phyloP scores from a whole-genome alignment of 2,888 invertebrate species.

The Andrena marginata region DNA sequence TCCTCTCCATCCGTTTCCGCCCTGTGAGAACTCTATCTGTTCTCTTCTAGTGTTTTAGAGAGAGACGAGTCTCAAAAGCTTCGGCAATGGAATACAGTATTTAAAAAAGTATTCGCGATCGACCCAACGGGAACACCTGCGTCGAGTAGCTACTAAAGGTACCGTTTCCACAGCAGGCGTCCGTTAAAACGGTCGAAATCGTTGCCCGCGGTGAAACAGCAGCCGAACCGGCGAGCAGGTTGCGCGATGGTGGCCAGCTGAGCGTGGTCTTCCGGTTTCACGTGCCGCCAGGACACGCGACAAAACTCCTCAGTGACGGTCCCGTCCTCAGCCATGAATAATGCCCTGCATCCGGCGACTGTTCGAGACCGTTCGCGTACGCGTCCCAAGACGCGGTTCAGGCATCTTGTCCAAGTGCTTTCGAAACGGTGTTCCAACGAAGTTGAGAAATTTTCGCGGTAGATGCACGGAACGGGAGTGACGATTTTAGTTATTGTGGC shows the following conservation, averaged over 20 bases:
- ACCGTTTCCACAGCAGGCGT: slow-evolving; percentile 35
- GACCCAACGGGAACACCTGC: neutral
- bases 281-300: slow-evolving; percentile 80
- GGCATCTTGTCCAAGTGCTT: slow-evolving; percentile 5
- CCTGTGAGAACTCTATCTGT: too few relatives aligned
- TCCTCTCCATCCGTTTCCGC: too few relatives aligned
- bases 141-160: slow-evolving; percentile 19
- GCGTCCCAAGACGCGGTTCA: slow-evolving; percentile 39
- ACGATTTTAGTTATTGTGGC: too few relatives aligned
- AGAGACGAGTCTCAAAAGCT: neutral
- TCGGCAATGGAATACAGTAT: neutral
- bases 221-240: slow-evolving; percentile 62
- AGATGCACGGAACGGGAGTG: neutral
- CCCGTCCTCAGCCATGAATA: slow-evolving; percentile 77
- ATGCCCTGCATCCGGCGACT: slow-evolving; percentile 66
- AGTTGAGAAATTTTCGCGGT: slow-evolving; percentile 13
- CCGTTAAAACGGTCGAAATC: slow-evolving; percentile 43
- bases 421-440: slow-evolving; percentile 23
- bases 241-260: slow-evolving; percentile 76
- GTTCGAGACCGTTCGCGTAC: slow-evolving; percentile 37
- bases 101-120: too few relatives aligned
- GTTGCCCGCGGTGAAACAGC: slow-evolving; percentile 21
- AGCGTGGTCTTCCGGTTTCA: slow-evolving; percentile 82
- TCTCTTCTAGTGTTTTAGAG: too few relatives aligned
- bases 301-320: slow-evolving; percentile 78